phyloP scores from a whole-genome alignment of 2,888 invertebrate species.

The Portevinia maculata region DNA sequence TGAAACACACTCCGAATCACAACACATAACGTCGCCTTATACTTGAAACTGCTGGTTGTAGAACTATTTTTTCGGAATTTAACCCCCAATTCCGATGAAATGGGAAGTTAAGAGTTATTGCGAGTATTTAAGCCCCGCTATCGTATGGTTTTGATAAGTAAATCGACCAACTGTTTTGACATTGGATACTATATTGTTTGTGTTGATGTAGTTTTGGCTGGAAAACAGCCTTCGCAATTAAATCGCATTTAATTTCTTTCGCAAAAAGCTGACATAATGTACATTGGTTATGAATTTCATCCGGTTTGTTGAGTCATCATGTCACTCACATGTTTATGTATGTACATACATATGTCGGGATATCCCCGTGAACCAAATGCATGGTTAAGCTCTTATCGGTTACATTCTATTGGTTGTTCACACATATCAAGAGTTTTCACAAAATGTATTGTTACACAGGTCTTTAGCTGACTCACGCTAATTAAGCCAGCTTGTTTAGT shows the following conservation, averaged over 20 bases:
- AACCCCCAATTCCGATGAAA: not conserved
- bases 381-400: conserved; percentile 19
- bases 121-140: not conserved
- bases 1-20: no score
- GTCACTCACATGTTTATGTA: not conserved
- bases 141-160: conserved; percentile 12
- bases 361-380: not conserved
- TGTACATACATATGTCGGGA: not conserved
- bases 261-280: conserved; percentile 1
- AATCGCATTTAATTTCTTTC: not conserved
- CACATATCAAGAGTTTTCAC: conserved; percentile 2
- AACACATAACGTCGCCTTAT: no score
- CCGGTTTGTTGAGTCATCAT: conserved; percentile 2
- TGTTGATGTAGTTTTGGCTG: not conserved
- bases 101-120: not conserved
- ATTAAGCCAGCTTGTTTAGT: conserved; percentile 8
- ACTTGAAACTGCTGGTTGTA: not conserved
- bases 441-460: conserved; percentile 19
- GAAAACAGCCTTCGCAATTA: not conserved
- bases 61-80: not conserved
- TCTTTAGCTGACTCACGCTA: conserved; percentile 49
- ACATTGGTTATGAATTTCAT: not conserved
- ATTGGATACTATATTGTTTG: not conserved
- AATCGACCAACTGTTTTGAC: conserved; percentile 11
- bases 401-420: conserved; percentile 17